These are phyloP conservation scores for Borostomias antarcticus DNA, from an alignment of 2,797 vertebrate genomes.

Conservation along the genomic window DNA sequence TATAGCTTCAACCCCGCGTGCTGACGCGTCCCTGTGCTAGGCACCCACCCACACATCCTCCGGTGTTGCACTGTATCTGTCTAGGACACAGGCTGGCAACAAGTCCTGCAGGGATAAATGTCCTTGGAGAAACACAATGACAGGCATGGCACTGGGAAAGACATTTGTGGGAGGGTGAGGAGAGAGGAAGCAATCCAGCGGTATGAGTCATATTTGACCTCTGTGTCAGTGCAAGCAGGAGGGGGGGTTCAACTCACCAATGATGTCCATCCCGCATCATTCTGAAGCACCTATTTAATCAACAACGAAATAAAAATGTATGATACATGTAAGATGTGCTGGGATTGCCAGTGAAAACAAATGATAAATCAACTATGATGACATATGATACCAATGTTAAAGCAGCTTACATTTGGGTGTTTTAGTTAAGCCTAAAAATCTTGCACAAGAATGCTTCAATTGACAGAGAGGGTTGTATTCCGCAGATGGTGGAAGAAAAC, in stretches of 20 bases:
- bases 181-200: constrained; percentile 54
- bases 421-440: not conserved
- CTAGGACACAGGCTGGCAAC: not conserved
- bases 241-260: constrained; percentile 70
- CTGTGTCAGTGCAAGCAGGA: constrained; percentile 61
- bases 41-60: not conserved
- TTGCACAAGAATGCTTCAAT: not conserved
- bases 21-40: not conserved
- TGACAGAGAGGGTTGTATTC: constrained; percentile 30
- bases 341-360: constrained; percentile 22
- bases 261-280: constrained; percentile 72
- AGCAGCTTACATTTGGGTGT: not conserved
- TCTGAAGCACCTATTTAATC: constrained; percentile 72
- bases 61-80: not conserved
- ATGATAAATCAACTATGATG: not conserved
- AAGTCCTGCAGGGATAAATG: constrained; percentile 25
- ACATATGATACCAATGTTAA: not conserved
- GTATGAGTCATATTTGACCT: constrained; percentile 30
- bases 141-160: constrained; percentile 35
- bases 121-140: constrained; percentile 42
- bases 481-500: constrained; percentile 49
- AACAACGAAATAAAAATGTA: constrained; percentile 70
- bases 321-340: constrained; percentile 59
- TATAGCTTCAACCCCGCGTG: not conserved
- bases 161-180: constrained; percentile 35